Conservation (phyloP, 2,888 invertebrate genomes). For the Rhagium mordax region DNA sequence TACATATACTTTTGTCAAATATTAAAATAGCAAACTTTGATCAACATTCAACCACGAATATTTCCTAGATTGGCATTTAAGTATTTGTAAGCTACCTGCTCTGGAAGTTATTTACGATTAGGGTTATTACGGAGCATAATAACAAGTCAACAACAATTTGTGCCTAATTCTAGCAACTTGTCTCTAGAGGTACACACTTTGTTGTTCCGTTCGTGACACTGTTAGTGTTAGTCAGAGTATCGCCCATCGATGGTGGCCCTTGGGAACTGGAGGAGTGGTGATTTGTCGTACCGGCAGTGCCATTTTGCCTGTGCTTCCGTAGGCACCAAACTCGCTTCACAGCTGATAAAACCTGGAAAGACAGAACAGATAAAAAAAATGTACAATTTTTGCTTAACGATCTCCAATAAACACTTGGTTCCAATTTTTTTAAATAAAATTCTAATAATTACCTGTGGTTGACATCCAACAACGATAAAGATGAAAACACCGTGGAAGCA, state of each 20-base stretch:
- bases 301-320: conserved; percentile 69
- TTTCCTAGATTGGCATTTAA: not conserved
- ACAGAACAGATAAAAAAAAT: not conserved
- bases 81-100: not conserved
- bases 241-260: conserved; percentile 86
- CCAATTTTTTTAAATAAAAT: no score
- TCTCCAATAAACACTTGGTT: no score
- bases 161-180: conserved; percentile 69
- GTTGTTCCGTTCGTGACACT: conserved; percentile 77
- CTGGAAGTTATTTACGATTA: not conserved
- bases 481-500: conserved; percentile 91
- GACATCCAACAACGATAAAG: conserved; percentile 90
- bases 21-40: conserved; percentile 20
- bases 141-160: not conserved
- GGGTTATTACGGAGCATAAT: conserved; percentile 1
- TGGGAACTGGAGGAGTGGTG: conserved; percentile 85
- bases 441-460: conserved; percentile 79
- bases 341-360: conserved; percentile 76
- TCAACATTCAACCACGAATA: not conserved
- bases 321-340: conserved; percentile 77
- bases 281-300: conserved; percentile 76
- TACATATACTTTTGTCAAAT: not conserved
- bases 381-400: no score
- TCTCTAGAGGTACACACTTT: conserved; percentile 70
- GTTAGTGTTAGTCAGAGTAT: conserved; percentile 80